A percentile compares a stretch with the other conserved stretches of the same genome.
Conservation (phyloP, 2,888 invertebrate genomes). For the Pristionchus maxplancki region DNA sequence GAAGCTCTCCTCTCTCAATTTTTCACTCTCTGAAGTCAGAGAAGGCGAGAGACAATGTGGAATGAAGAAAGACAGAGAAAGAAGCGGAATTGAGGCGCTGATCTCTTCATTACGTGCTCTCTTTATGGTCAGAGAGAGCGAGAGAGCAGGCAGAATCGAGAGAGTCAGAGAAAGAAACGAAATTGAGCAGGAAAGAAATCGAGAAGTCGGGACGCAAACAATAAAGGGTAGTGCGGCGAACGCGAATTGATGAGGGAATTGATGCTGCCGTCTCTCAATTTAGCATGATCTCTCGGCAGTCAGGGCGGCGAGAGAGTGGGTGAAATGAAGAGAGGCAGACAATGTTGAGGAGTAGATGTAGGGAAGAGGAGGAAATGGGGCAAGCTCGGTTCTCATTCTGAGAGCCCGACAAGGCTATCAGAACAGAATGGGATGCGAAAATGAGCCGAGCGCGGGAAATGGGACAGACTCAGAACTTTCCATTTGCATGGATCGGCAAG, state of each 20-base stretch:
- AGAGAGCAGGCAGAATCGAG: not conserved
- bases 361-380: not conserved
- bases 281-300: too few relatives aligned
- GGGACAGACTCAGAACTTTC: too few relatives aligned
- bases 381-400: not conserved
- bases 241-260: not conserved
- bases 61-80: not conserved
- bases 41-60: too few relatives aligned
- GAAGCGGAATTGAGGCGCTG: not conserved
- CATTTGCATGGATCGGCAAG: too few relatives aligned
- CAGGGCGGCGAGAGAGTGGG: too few relatives aligned
- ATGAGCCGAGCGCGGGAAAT: too few relatives aligned
- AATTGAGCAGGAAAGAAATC: not conserved
- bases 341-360: not conserved
- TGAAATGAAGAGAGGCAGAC: not conserved
- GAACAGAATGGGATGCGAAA: not conserved
- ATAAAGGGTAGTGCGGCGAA: constrained; percentile 2
- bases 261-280: not conserved
- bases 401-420: too few relatives aligned
- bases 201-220: constrained; percentile 34
- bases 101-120: not conserved
- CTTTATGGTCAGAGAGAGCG: not conserved
- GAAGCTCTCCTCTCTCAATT: not conserved
- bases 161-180: not conserved
- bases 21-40: too few relatives aligned